Percentiles rank a stretch among this genome's conserved stretches.
These are phyloP conservation scores for Drosophila rhopaloa DNA, from an alignment of 1,140 invertebrate species.

Conservation along the genomic window DNA sequence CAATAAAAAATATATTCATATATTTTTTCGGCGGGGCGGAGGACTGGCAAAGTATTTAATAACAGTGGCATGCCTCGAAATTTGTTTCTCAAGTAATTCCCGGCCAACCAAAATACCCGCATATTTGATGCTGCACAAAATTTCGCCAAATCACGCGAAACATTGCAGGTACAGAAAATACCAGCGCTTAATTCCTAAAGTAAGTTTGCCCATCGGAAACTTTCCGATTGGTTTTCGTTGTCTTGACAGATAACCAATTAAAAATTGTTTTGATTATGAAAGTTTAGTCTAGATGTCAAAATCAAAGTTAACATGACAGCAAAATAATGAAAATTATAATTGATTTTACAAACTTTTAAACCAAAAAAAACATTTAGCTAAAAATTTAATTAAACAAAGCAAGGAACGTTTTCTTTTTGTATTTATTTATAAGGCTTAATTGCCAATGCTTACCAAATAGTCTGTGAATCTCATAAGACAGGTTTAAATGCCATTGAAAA, in stretches of 20 bases:
- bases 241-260: constrained; percentile 27
- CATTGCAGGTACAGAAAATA: not conserved
- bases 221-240: not conserved
- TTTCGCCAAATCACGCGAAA: not conserved
- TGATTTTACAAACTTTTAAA: not conserved
- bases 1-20: constrained; percentile 7
- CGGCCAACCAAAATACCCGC: not conserved
- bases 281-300: constrained; percentile 2
- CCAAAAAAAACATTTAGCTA: not conserved
- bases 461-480: too few species aligned
- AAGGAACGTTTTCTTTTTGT: not conserved
- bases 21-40: not conserved
- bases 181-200: constrained; percentile 3
- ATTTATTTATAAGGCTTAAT: not conserved
- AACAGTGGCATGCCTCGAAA: constrained; percentile 10
- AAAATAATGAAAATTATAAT: not conserved
- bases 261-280: constrained; percentile 30
- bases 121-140: constrained; percentile 1
- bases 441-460: not conserved
- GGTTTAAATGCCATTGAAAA: too few species aligned
- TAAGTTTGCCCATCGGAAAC: constrained; percentile 9
- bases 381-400: not conserved
- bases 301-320: not conserved
- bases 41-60: constrained; percentile 25
- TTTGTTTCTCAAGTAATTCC: not conserved